A percentile compares a stretch with the other conserved stretches of the same genome.
Conservation (phyloP, 2,888 invertebrate genomes). For the Sympetrum striolatum region DNA sequence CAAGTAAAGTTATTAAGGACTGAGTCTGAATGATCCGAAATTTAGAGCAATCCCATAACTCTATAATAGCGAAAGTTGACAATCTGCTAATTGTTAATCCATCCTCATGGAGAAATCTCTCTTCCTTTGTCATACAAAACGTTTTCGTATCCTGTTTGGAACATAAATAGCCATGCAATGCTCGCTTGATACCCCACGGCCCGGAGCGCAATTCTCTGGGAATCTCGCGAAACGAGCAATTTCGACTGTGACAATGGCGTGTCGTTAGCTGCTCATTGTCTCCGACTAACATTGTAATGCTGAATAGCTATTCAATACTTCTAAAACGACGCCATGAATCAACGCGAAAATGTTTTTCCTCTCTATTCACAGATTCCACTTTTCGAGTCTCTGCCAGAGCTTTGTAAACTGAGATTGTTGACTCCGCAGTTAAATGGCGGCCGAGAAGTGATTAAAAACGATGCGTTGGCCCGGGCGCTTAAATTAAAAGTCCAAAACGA, state of each 20-base stretch:
- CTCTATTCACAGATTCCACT: neutral
- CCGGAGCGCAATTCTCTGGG: neutral
- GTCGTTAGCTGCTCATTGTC: neutral
- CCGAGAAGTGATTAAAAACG: neutral
- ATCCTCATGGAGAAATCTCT: neutral
- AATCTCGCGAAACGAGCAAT: neutral
- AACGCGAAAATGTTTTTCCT: neutral
- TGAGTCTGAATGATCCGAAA: no score
- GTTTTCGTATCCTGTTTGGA: neutral
- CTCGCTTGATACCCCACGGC: neutral
- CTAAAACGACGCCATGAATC: neutral
- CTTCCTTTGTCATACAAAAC: neutral
- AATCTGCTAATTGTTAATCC: neutral
- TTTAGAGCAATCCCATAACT: no score
- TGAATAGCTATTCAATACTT: neutral
- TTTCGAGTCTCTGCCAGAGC: neutral
- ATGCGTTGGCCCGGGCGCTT: no score
- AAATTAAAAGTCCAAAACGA: no score
- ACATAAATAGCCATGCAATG: neutral
- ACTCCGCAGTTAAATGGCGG: neutral
- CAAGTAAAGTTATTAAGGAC: no score
- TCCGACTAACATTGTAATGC: neutral
- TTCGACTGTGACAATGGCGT: neutral
- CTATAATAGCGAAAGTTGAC: no score
- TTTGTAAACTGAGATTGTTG: neutral